Evolutionary conservation across 2,888 invertebrate species (phyloP).

Genomic region (Elmis aenea): DNA sequence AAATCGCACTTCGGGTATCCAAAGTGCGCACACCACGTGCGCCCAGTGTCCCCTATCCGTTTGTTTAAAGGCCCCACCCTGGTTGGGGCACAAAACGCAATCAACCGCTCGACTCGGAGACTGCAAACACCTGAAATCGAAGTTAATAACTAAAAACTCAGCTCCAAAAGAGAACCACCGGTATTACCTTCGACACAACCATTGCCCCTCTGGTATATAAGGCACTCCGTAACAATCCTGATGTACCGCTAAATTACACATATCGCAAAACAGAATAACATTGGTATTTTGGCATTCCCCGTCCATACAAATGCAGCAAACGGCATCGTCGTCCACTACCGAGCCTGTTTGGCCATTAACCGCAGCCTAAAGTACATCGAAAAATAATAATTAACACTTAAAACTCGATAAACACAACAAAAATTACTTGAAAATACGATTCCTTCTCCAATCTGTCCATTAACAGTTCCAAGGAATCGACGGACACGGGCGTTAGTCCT

Average conservation of each 20-base stretch:
- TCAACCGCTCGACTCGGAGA: conserved; percentile 94
- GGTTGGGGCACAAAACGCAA: conserved; percentile 97
- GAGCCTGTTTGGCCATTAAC: conserved; percentile 66
- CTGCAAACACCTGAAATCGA: conserved; percentile 73
- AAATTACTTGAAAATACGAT: conserved; percentile 79
- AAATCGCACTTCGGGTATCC: conserved; percentile 98
- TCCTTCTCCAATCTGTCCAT: conserved; percentile 99
- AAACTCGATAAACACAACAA: conserved; percentile 1
- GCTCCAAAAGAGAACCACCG: neutral
- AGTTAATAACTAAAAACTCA: too few relatives aligned
- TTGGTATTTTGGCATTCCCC: conserved; percentile 99
- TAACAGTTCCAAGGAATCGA: conserved; percentile 87
- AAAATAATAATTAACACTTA: neutral
- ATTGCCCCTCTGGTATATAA: conserved; percentile 64
- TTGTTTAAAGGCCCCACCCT: conserved; percentile 98
- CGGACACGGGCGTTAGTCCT: conserved; percentile 70
- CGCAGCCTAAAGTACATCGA: conserved; percentile 47
- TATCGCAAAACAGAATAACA: conserved; percentile 98
- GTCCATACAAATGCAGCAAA: conserved; percentile 98
- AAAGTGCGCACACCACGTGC: conserved; percentile 96
- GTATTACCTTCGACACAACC: conserved; percentile 73
- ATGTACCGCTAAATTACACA: conserved; percentile 99
- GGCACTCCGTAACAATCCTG: conserved; percentile 96
- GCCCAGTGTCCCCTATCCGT: conserved; percentile 95
- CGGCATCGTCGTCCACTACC: conserved; percentile 94